Conservation (phyloP, 1,140 invertebrate species). For the Portunus trituberculatus region DNA sequence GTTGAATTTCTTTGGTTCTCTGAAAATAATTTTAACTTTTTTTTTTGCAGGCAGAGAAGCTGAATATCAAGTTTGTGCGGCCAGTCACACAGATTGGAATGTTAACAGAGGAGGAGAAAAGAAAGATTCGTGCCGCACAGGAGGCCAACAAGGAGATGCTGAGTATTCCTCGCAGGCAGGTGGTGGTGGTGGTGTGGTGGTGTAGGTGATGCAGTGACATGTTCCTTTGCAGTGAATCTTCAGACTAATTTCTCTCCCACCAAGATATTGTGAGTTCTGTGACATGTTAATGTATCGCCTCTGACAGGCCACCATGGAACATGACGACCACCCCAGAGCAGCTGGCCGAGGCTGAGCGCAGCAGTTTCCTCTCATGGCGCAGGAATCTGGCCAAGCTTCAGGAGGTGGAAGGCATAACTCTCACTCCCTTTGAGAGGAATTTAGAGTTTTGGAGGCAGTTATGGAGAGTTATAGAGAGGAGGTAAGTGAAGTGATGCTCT, state of each 20-base stretch:
- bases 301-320: constrained; percentile 90
- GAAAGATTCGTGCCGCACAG: constrained; percentile 84
- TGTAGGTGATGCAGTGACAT: background rate
- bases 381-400: constrained; percentile 89
- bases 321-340: constrained; percentile 88
- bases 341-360: constrained; percentile 88
- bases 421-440: constrained; percentile 99
- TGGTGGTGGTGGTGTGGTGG: constrained; percentile 38
- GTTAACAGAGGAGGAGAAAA: constrained; percentile 85
- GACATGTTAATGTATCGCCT: background rate
- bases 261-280: background rate
- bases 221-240: background rate
- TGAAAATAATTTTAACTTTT: background rate
- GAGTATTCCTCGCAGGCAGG: constrained; percentile 88
- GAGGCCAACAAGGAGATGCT: constrained; percentile 85
- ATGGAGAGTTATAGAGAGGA: constrained; percentile 97
- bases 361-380: constrained; percentile 94
- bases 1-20: background rate
- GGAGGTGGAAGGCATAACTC: constrained; percentile 88
- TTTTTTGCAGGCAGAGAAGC: constrained; percentile 88
- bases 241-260: too few species aligned
- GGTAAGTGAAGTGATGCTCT: constrained; percentile 79
- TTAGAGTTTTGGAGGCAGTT: constrained; percentile 99
- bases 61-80: constrained; percentile 91
- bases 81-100: constrained; percentile 84